Percentiles rank a stretch among this genome's conserved stretches.
These are phyloP conservation scores for Epizoanthus scotinus DNA, from an alignment of 92 coral and sea anemone genomes.

Conservation along the genomic window DNA sequence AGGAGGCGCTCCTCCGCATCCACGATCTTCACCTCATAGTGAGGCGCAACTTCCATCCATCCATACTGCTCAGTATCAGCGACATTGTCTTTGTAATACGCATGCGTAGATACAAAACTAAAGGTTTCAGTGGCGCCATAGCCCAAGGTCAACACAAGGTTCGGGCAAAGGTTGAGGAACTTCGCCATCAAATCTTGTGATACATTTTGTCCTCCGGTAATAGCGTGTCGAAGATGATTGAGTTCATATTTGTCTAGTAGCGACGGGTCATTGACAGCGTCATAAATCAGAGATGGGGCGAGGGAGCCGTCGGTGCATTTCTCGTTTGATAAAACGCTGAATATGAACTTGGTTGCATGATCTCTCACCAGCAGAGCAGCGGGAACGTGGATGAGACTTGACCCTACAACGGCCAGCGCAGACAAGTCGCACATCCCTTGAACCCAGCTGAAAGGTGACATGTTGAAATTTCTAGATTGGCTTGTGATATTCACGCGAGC, in stretches of 20 bases:
- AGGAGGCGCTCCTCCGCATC: not conserved
- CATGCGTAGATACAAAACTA: constrained; percentile 6
- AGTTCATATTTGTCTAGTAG: constrained; percentile 6
- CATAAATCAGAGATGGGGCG: constrained; percentile 14
- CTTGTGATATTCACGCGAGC: not conserved
- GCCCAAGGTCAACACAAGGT: not conserved
- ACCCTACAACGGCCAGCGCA: not conserved
- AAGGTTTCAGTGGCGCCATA: constrained; percentile 19
- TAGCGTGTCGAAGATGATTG: not conserved
- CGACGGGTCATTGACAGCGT: not conserved
- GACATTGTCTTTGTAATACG: not conserved
- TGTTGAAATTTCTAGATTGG: not conserved
- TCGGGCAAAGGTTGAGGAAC: constrained; percentile 8
- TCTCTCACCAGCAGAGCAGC: not conserved
- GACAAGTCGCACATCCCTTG: constrained; percentile 14
- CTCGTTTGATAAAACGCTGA: not conserved
- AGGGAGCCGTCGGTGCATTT: not conserved
- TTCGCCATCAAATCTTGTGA: not conserved
- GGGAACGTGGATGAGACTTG: not conserved
- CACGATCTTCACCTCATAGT: not conserved
- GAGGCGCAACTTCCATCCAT: constrained; percentile 1
- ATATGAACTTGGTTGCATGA: not conserved
- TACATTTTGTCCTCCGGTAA: constrained; percentile 8
- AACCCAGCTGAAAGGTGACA: constrained; percentile 10
- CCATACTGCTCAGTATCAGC: not conserved